phyloP scores from a whole-genome alignment of 2,888 invertebrate genomes.

The Idaea dimidiata region DNA sequence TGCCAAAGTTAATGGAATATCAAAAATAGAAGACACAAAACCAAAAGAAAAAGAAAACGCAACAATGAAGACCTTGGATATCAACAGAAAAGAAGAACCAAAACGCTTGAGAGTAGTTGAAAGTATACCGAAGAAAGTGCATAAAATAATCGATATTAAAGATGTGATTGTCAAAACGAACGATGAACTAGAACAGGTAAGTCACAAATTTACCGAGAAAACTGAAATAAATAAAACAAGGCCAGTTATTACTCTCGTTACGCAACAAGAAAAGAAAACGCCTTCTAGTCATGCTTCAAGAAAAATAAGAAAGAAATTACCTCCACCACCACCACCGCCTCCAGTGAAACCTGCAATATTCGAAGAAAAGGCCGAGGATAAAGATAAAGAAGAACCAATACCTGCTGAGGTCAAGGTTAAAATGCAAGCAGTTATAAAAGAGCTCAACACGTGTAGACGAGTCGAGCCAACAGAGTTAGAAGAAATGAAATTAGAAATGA shows the following conservation, averaged over 20 bases:
- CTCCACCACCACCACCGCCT: constrained; percentile 73
- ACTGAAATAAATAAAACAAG: constrained; percentile 18
- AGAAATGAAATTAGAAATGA: constrained; percentile 52
- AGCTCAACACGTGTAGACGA: constrained; percentile 69
- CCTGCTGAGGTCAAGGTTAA: constrained; percentile 79
- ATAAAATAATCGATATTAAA: constrained; percentile 14
- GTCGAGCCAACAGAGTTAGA: constrained; percentile 56
- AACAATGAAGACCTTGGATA: constrained; percentile 35
- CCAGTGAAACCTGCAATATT: constrained; percentile 38
- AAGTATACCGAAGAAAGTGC: constrained; percentile 26
- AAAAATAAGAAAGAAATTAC: constrained; percentile 64
- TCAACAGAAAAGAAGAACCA: constrained; percentile 31
- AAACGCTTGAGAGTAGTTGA: constrained; percentile 25
- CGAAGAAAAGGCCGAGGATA: constrained; percentile 16
- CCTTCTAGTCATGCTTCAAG: constrained; percentile 58
- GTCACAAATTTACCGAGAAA: background rate
- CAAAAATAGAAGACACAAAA: constrained; percentile 57
- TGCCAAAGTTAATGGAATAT: constrained; percentile 69
- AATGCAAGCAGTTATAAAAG: constrained; percentile 83
- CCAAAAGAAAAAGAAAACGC: constrained; percentile 38
- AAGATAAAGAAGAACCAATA: constrained; percentile 49
- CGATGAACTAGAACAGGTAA: background rate
- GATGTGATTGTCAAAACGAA: background rate
- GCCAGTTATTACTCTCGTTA: constrained; percentile 16
- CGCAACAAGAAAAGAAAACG: constrained; percentile 47